Evolutionary conservation across 2,797 vertebrate species (phyloP).

Genomic region (Gorsachius magnificus): DNA sequence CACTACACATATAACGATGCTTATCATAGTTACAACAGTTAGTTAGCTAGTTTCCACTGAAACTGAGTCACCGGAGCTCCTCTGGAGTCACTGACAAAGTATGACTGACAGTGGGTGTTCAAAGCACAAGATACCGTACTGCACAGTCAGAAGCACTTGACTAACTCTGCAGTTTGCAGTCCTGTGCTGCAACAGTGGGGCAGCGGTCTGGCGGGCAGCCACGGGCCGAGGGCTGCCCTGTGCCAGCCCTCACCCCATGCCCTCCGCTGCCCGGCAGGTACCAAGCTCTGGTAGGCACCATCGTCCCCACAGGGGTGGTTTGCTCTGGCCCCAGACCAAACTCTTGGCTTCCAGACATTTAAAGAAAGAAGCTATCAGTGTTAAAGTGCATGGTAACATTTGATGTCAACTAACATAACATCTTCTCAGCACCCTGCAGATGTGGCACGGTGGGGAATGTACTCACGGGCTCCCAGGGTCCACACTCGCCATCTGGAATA

Average conservation of each 20-base stretch:
- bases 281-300: background rate
- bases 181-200: background rate
- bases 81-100: background rate
- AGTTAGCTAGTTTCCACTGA: background rate
- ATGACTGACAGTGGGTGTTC: background rate
- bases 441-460: background rate
- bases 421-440: background rate
- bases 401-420: background rate
- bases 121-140: background rate
- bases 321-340: background rate
- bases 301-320: rapidly evolving
- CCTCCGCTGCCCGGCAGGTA: rapidly evolving
- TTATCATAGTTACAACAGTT: background rate
- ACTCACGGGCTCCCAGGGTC: background rate
- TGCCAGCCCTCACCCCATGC: rapidly evolving
- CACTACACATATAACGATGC: background rate
- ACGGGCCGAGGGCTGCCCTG: rapidly evolving
- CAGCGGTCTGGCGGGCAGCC: rapidly evolving
- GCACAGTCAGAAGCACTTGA: background rate
- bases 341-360: background rate
- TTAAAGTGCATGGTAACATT: background rate
- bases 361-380: background rate
- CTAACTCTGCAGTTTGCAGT: background rate
- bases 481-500: background rate
- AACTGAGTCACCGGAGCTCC: slow-evolving; percentile 7